Evolutionary conservation across 2,797 vertebrate genomes (phyloP).

Genomic region (Enteromius viviparus): DNA sequence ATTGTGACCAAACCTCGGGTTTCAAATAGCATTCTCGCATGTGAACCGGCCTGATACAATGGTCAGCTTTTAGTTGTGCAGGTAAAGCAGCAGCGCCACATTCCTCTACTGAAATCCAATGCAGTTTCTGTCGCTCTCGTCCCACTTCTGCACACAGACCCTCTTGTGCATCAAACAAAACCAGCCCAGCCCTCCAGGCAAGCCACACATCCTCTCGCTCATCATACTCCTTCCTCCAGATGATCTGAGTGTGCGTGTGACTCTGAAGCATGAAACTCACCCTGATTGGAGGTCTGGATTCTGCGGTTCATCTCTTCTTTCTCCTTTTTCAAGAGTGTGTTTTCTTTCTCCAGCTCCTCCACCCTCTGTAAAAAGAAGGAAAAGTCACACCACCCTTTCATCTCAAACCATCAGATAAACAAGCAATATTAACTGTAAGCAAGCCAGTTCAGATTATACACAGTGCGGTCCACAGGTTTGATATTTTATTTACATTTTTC

Average conservation of each 20-base stretch:
- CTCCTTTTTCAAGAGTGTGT: constrained; percentile 85
- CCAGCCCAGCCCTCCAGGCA: constrained; percentile 47
- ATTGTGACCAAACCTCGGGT: constrained; percentile 46
- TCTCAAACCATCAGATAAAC: neutral
- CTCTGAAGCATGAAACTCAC: constrained; percentile 69
- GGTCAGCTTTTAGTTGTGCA: constrained; percentile 36
- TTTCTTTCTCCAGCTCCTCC: constrained; percentile 87
- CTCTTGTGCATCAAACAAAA: constrained; percentile 59
- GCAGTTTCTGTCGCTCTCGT: constrained; percentile 39
- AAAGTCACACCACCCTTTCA: neutral
- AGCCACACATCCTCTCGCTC: constrained; percentile 29
- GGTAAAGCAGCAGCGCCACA: constrained; percentile 47
- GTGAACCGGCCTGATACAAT: constrained; percentile 51
- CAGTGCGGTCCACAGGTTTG: neutral
- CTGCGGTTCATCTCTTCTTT: constrained; percentile 89
- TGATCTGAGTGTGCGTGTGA: neutral
- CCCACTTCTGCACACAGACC: constrained; percentile 60
- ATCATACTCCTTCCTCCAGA: neutral
- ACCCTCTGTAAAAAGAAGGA: constrained; percentile 76
- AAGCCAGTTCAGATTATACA: neutral
- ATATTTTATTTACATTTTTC: neutral
- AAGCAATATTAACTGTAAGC: neutral
- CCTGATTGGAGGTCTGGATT: constrained; percentile 77
- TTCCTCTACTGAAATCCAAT: constrained; percentile 61
- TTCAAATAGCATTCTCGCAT: constrained; percentile 37